Percentiles rank a stretch among this genome's conserved stretches.
These are phyloP conservation scores for Coregonus sp. DNA, from an alignment of 2,797 vertebrate genomes.

Conservation along the genomic window DNA sequence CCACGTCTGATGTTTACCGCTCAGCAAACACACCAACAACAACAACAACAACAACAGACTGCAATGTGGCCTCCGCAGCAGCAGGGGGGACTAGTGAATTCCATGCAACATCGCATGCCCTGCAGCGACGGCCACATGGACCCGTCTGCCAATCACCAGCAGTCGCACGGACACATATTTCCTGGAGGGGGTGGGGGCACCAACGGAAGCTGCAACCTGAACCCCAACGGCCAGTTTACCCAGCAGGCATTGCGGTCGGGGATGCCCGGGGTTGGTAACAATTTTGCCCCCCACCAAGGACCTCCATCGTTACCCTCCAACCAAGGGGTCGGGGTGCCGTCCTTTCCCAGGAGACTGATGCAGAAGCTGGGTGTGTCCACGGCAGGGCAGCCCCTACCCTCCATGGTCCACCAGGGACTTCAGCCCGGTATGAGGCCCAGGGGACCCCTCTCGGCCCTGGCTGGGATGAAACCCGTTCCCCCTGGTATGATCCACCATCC, in stretches of 20 bases:
- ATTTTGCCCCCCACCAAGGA: slow-evolving; percentile 6
- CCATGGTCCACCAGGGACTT: slow-evolving; percentile 70
- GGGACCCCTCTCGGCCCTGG: slow-evolving; percentile 72
- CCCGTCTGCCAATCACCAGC: slow-evolving; percentile 22
- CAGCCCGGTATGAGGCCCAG: slow-evolving; percentile 72
- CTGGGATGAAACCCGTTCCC: slow-evolving; percentile 75
- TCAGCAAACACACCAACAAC: slow-evolving; percentile 54
- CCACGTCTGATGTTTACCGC: slow-evolving; percentile 70
- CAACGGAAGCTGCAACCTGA: slow-evolving; percentile 24
- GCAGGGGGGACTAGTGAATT: slow-evolving; percentile 65
- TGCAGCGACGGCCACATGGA: slow-evolving; percentile 70
- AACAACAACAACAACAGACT: slow-evolving; percentile 49
- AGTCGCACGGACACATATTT: slow-evolving; percentile 67
- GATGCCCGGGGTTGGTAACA: slow-evolving; percentile 31
- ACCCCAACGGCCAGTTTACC: slow-evolving; percentile 66
- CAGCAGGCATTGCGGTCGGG: slow-evolving; percentile 61
- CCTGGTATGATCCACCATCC: slow-evolving; percentile 67
- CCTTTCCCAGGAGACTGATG: slow-evolving; percentile 67
- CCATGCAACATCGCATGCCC: slow-evolving; percentile 64
- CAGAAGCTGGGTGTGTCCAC: slow-evolving; percentile 65
- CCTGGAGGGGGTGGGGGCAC: slow-evolving; percentile 49
- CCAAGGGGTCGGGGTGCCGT: slow-evolving; percentile 31
- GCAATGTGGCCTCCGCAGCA: slow-evolving; percentile 46
- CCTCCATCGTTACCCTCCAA: slow-evolving; percentile 33
- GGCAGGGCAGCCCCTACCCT: slow-evolving; percentile 66